Evolutionary conservation across 1,140 invertebrate genomes (phyloP).

Genomic region (Palaemon carinicauda): DNA sequence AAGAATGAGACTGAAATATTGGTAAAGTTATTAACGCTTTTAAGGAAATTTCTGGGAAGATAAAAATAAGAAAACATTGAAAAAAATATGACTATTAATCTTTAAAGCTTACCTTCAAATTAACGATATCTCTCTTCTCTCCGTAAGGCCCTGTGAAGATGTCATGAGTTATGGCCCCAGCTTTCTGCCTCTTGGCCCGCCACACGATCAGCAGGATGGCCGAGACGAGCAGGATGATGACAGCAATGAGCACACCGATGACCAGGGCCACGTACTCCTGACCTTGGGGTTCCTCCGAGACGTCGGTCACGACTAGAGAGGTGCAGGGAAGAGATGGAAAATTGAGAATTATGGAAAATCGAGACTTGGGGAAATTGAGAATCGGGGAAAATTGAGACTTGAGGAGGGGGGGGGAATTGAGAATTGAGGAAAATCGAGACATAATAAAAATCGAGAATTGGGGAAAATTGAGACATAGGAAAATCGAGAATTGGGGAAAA

Average conservation of each 20-base stretch:
- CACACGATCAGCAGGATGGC: constrained; percentile 81
- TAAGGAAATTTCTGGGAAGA: too few species aligned
- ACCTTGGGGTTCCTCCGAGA: constrained; percentile 64
- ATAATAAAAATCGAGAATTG: too few species aligned
- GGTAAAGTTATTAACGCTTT: too few species aligned
- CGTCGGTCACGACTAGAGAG: constrained; percentile 62
- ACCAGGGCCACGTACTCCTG: constrained; percentile 82
- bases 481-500: too few species aligned
- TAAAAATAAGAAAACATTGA: too few species aligned
- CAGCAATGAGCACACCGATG: constrained; percentile 79
- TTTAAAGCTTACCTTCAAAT: constrained; percentile 44
- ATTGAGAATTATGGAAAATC: too few species aligned
- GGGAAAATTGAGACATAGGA: too few species aligned
- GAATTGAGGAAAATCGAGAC: too few species aligned
- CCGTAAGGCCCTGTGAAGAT: constrained; percentile 56
- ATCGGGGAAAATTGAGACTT: too few species aligned
- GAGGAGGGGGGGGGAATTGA: too few species aligned
- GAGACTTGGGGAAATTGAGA: too few species aligned
- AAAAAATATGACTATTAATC: background rate
- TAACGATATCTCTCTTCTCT: constrained; percentile 60
- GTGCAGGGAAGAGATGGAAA: constrained; percentile 42
- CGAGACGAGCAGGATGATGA: constrained; percentile 75
- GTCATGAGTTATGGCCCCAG: constrained; percentile 56
- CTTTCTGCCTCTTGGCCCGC: constrained; percentile 78
- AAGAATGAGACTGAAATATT: background rate